Base-by-base conservation (phyloP, 2,888 invertebrate genomes). In the Netelia melanura region DNA sequence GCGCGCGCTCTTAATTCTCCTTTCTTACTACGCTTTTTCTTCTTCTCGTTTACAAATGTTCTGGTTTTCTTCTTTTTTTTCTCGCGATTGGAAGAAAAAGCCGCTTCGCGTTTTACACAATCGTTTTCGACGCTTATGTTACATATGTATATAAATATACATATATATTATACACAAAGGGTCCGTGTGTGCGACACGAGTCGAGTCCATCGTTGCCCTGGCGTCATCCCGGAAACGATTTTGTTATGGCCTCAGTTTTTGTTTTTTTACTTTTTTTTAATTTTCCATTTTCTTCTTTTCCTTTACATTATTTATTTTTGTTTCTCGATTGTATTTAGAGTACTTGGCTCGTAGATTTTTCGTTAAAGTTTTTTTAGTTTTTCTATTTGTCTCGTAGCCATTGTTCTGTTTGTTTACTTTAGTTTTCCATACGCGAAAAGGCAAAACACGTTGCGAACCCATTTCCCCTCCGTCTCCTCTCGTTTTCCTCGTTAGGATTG, bases 11-110 rank as follows among this genome's bases (percentile, higher is more conserved):
- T 64, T 75, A 17, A 17, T 17, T 17, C 43, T 75, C 30, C 17
- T 21, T 1, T 38, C 64, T 25, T 25, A 2, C 25, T 25, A 44
- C 43, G 5, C 25, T 68, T 68, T 38, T 17, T 11, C n/a, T 74
- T 44, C 30, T n/a, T 72, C 48, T 58, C 74, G 25, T 68, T 64
- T 17, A 65, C 86, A 86, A 87, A 81, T 90, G 87, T 30, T 30
- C 17, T 17, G 17, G 0, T 17, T 17, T 17, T 17, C n/a, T n/a
- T n/a, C n/a, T 17, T 0, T 17, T 30, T 30, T 86, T 87, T 85
- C 62, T 84, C 87, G 86, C 85, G 85, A 85, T 75, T 88, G 90
- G 90, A 90, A 90, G 89, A 90, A 89, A 75, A 88, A 87, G 86
- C 86, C 85, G 88, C 81, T 89, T 85, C 86, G 81, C 85, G 77